These are phyloP conservation scores for Ormyrus labotus DNA, from an alignment of 2,888 invertebrate species.

Conservation along the genomic window DNA sequence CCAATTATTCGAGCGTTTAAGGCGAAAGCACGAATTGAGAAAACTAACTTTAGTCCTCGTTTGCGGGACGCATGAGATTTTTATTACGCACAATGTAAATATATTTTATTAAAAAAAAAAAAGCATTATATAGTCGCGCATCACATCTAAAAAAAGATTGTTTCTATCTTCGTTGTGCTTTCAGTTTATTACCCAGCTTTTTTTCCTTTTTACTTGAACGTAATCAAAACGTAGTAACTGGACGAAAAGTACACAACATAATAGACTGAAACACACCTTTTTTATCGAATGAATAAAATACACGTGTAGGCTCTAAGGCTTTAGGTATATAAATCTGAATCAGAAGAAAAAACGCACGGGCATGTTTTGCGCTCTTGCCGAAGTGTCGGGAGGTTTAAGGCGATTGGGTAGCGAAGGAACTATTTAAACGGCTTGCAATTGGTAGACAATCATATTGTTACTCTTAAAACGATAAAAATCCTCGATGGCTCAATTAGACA, in stretches of 20 bases:
- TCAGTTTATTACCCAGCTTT: constrained; percentile 54
- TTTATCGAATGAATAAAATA: constrained; percentile 26
- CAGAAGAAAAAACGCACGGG: background rate
- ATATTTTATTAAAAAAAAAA: constrained; percentile 45
- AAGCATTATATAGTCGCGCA: constrained; percentile 10
- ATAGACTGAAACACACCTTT: constrained; percentile 54
- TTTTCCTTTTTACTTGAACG: constrained; percentile 12
- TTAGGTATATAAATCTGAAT: constrained; percentile 16
- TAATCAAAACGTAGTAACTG: constrained; percentile 22
- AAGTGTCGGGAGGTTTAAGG: constrained; percentile 1
- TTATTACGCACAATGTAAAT: constrained; percentile 54
- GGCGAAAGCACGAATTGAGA: background rate
- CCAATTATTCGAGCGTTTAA: too few relatives aligned
- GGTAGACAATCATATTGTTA: constrained; percentile 40
- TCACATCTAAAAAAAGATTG: constrained; percentile 22
- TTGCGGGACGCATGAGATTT: constrained; percentile 45
- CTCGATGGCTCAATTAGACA: background rate
- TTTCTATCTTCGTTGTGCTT: constrained; percentile 38
- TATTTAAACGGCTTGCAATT: constrained; percentile 32
- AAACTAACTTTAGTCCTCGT: background rate
- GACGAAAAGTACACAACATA: constrained; percentile 41
- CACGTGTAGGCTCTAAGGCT: constrained; percentile 37
- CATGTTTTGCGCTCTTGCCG: too few relatives aligned
- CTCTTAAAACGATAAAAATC: background rate
- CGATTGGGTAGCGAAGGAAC: constrained; percentile 23